Base-by-base conservation (phyloP, 92 coral and sea anemone genomes). In the Hydrozoanthus gracilis region DNA sequence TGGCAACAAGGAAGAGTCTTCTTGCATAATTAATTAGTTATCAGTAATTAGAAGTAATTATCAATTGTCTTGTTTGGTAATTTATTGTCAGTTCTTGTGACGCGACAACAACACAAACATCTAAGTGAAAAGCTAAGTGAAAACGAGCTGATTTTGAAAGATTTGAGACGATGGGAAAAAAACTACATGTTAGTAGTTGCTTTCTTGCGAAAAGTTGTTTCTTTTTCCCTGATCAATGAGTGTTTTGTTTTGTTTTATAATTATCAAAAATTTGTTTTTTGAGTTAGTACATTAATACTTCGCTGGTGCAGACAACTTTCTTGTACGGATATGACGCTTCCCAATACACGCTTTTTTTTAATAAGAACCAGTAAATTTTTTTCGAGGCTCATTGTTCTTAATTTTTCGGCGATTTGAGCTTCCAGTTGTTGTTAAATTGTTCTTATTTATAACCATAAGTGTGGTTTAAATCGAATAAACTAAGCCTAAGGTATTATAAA, bases 1-100 rank as follows among this genome's bases (percentile, higher is more conserved):
- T 66, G 75, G 85, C 85, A 80, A 80, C 85, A 80, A 49, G 85
- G 58, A 45, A 61, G 74, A 70, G 71, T 78, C 85, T 16, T 64
- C 74, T 27, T 47, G 85, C 72, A 80, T 80, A 80, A 79, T 79
- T 44, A 65, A 14, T 16, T 80, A 27, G 39, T 12, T 20, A 60
- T 6, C 39, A 27, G 58, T 65, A 65, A 80, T 80, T 80, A 80
- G 74, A 80, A 17, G 61, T 80, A 65, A 80, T 80, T 80, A 80
- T 64, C 61, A 44, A 64, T 80, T 80, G 85, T 80, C 20, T 65
- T 80, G 85, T 49, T 76, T 80, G 74, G 74, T 80, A 80, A 80
- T 80, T 80, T 80, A 65, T 80, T 80, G 12, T 14, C 85, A 65
- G 69, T 4, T 20, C 18, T 17, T 7, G 61, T 60, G 83, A 80